Evolutionary conservation across 2,888 invertebrate species (phyloP), one percentile per base, ranked within the genome.

Genomic region (Tetanocera ferruginea): DNA sequence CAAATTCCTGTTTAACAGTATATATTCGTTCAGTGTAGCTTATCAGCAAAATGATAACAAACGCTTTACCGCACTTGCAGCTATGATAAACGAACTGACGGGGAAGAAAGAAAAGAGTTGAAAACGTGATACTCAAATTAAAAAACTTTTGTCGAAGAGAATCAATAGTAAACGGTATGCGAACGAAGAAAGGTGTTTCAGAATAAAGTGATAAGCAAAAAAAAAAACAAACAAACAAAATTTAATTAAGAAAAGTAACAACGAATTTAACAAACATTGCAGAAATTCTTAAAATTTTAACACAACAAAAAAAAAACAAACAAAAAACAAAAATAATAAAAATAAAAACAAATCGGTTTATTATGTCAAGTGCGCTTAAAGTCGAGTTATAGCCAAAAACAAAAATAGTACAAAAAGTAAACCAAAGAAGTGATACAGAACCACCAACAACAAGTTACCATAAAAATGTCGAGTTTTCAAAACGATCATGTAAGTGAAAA

Each of bases 401-500:
- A 17, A 25, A 66, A 69, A 69, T 17, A 66, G n/a, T 31, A 19
- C 1, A 37, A 25, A 49, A 28, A 17, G 49, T 8, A 37, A 66
- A 70, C 11, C 37, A 67, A 76, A 5, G 62, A 72, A 70, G 34
- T 19, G 52, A 34, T 51, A 31, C n/a, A 11, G 11, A 43, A 43
- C 49, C 69, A 78, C 4, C n/a, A 43, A n/a, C n/a, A n/a, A n/a
- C n/a, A n/a, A n/a, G n/a, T n/a, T n/a, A n/a, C n/a, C 70, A 19
- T 8, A 28, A 78, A 74, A 66, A 83, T 83, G 83, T 72, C 81
- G 37, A 77, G 76, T 78, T 76, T 80, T 67, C 79, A 77, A 75
- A 81, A 78, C 60, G 80, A 83, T 71, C 81, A 81, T 78, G 83
- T 83, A 81, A 83, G 83, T 82, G 60, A 5, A 34, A 19, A 52